Conservation (phyloP, 37 sponge, comb jelly and placozoan genomes). For the Petrosia ficiformis region DNA sequence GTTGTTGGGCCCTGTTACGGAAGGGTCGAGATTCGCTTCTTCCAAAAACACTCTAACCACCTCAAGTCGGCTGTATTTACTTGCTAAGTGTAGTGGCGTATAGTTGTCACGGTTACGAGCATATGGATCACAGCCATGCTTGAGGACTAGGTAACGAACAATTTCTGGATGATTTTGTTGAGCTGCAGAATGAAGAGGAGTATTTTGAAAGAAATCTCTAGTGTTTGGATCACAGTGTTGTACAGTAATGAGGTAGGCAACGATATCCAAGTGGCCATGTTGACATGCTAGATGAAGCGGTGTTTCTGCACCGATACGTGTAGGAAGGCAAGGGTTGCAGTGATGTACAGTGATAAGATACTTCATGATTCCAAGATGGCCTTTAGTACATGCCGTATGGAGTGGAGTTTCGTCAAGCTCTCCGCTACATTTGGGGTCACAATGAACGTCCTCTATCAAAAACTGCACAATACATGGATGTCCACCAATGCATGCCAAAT, state of each 20-base stretch:
- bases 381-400: constrained; percentile 35
- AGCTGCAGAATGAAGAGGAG: constrained; percentile 22
- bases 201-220: not conserved
- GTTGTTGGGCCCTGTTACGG: not conserved
- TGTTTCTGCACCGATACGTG: not conserved
- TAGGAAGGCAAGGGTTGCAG: constrained; percentile 1
- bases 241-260: constrained; percentile 16
- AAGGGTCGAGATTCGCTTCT: constrained; percentile 17
- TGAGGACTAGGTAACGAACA: constrained; percentile 6
- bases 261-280: constrained; percentile 21
- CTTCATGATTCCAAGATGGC: constrained; percentile 24
- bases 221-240: constrained; percentile 1
- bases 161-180: not conserved
- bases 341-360: constrained; percentile 24
- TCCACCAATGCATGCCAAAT: constrained; percentile 39
- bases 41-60: constrained; percentile 21
- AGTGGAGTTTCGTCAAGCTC: constrained; percentile 33
- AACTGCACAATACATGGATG: constrained; percentile 27
- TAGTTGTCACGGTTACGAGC: not conserved
- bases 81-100: constrained; percentile 32
- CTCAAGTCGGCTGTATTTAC: constrained; percentile 12
- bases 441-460: constrained; percentile 7
- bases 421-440: constrained; percentile 4
- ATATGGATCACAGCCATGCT: not conserved
- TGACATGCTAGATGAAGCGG: constrained; percentile 38